Evolutionary conservation across 2,797 vertebrate genomes (phyloP).

Genomic region (Chlorospingus semifuscus): DNA sequence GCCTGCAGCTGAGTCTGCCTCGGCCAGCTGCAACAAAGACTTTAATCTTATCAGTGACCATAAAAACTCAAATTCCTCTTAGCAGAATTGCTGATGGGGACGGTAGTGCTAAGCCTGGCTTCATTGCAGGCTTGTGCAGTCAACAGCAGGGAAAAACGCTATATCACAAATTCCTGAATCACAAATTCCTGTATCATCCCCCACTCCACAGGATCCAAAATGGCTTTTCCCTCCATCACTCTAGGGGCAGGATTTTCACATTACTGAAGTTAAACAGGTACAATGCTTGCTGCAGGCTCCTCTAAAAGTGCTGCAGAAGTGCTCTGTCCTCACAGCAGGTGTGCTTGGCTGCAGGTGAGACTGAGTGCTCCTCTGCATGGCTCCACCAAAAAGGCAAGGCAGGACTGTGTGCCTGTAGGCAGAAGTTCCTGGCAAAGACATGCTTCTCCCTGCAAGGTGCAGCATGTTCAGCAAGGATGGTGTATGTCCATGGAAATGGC

Average conservation of each 20-base stretch:
- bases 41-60: slow-evolving; percentile 71
- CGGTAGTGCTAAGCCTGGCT: slow-evolving; percentile 58
- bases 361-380: not conserved
- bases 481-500: rapidly evolving
- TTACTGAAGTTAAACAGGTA: not conserved
- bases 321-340: not conserved
- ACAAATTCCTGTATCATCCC: not conserved
- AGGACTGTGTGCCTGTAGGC: not conserved
- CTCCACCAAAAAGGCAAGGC: rapidly evolving
- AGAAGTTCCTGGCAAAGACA: not conserved
- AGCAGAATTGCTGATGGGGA: slow-evolving; percentile 64
- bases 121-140: slow-evolving; percentile 3
- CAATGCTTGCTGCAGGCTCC: not conserved
- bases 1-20: slow-evolving; percentile 14
- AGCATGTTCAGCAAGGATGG: not conserved
- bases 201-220: not conserved
- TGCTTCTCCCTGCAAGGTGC: not conserved
- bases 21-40: slow-evolving; percentile 30
- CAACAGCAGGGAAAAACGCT: slow-evolving; percentile 22
- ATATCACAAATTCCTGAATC: slow-evolving; percentile 48
- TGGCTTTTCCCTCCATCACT: not conserved
- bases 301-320: not conserved
- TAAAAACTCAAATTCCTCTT: slow-evolving; percentile 65
- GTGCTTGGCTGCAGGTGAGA: not conserved
- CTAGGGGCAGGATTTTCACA: not conserved